phyloP scores from a whole-genome alignment of 2,113 vertebrate species.

The Hyperoodon ampullatus region DNA sequence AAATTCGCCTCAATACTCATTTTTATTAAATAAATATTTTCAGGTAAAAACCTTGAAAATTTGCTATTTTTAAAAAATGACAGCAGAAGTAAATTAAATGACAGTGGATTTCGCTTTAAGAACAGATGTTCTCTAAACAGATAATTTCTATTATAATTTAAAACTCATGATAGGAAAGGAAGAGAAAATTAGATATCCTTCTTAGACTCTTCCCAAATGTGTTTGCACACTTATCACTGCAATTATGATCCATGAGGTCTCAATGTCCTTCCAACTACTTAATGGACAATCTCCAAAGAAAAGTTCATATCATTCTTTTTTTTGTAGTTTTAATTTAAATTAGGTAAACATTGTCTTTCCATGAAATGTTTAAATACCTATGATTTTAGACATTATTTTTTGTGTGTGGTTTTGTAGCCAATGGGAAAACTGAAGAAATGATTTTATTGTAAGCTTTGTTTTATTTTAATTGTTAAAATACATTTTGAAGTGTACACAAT shows the following conservation, averaged over 20 bases:
- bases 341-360: background rate
- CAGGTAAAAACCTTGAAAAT: background rate
- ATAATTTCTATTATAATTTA: background rate
- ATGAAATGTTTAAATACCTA: background rate
- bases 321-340: background rate
- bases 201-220: background rate
- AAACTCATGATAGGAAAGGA: background rate
- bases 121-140: conserved; percentile 25
- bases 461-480: conserved; percentile 10
- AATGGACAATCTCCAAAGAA: background rate
- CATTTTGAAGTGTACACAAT: background rate
- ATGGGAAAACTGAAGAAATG: background rate
- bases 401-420: background rate
- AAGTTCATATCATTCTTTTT: background rate
- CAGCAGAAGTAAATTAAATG: conserved; percentile 57
- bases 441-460: background rate
- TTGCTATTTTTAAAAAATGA: background rate
- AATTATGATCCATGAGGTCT: rapidly evolving
- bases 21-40: conserved; percentile 38
- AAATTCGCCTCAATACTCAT: background rate
- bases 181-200: background rate
- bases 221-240: rapidly evolving
- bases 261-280: background rate
- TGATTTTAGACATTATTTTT: background rate
- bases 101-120: conserved; percentile 67